These are phyloP conservation scores for Eurytoma californica DNA, from an alignment of 2,888 invertebrate species.

Conservation along the genomic window DNA sequence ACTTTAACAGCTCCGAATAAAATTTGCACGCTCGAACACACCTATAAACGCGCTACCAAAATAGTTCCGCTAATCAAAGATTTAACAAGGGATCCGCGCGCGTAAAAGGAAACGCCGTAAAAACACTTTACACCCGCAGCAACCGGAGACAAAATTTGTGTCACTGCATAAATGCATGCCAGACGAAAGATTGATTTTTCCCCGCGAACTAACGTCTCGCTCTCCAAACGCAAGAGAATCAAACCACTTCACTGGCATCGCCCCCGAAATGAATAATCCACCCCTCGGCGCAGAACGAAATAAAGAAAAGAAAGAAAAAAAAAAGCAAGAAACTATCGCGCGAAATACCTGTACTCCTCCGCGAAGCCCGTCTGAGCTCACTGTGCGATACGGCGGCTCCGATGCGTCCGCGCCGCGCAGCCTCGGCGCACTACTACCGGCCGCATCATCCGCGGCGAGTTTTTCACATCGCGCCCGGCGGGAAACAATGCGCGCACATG, in stretches of 20 bases:
- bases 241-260: too few relatives aligned
- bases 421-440: constrained; percentile 25
- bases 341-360: too few relatives aligned
- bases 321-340: too few relatives aligned
- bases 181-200: constrained; percentile 18
- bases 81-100: neutral
- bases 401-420: constrained; percentile 42
- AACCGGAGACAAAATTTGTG: constrained; percentile 35
- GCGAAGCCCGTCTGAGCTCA: too few relatives aligned
- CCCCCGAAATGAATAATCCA: too few relatives aligned
- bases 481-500: constrained; percentile 35
- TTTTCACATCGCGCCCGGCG: constrained; percentile 21
- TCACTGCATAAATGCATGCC: constrained; percentile 25
- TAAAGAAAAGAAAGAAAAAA: too few relatives aligned
- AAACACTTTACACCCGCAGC: neutral
- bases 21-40: too few relatives aligned
- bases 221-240: neutral
- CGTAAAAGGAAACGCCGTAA: neutral
- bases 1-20: too few relatives aligned
- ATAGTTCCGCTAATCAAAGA: too few relatives aligned
- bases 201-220: neutral
- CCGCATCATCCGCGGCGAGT: constrained; percentile 14
- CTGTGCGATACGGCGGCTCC: neutral
- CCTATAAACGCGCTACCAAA: too few relatives aligned
- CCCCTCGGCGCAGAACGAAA: too few relatives aligned